These are phyloP conservation scores for Hydropsyche betteni DNA, from an alignment of 2,888 invertebrate species.

Conservation along the genomic window DNA sequence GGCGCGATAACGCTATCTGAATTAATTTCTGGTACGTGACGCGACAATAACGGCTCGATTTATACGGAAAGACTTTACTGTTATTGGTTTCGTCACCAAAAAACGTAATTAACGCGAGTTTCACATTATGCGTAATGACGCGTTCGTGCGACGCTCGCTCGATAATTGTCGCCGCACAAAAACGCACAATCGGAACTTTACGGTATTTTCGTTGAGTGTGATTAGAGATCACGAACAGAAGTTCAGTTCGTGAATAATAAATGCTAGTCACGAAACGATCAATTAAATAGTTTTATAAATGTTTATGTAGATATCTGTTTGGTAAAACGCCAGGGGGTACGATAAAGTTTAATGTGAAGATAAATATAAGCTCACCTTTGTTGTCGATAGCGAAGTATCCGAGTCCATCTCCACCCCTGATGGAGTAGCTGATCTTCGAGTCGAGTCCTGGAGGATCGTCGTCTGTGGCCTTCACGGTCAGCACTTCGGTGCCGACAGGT, in stretches of 20 bases:
- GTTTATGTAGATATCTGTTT: neutral
- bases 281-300: neutral
- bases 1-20: neutral
- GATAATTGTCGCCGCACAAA: conserved; percentile 1
- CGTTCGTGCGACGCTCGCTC: conserved; percentile 20
- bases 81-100: neutral
- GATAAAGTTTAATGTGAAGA: neutral
- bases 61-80: conserved; percentile 1
- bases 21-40: conserved; percentile 20
- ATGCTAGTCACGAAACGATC: conserved; percentile 15
- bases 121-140: conserved; percentile 2
- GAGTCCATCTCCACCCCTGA: conserved; percentile 88
- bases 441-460: conserved; percentile 82
- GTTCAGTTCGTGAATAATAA: neutral
- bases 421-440: conserved; percentile 84
- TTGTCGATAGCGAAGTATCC: conserved; percentile 92
- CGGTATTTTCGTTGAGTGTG: neutral
- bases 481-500: conserved; percentile 78
- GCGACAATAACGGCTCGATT: conserved; percentile 5
- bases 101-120: neutral
- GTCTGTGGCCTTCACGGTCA: conserved; percentile 81
- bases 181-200: conserved; percentile 17
- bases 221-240: neutral
- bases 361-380: conserved; percentile 71
- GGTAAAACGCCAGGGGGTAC: neutral